Evolutionary conservation across 2,797 vertebrate genomes (phyloP).

Genomic region (Nyctibius grandis): DNA sequence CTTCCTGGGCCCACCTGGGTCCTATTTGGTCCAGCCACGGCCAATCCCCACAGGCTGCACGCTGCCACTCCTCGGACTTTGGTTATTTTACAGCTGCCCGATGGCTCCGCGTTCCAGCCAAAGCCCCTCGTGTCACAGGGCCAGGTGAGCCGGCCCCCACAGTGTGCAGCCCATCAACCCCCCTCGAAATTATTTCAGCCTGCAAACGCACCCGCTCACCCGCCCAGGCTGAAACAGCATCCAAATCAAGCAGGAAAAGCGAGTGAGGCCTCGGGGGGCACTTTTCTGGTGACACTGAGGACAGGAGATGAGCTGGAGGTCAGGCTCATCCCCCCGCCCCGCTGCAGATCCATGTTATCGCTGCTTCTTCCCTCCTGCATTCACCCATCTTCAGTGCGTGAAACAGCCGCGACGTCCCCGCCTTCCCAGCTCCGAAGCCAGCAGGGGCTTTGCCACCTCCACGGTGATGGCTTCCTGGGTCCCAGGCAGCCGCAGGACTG

Average conservation of each 20-base stretch:
- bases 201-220: neutral
- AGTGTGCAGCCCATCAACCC: neutral
- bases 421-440: neutral
- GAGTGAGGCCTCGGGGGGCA: fast-evolving
- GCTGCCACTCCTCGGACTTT: fast-evolving
- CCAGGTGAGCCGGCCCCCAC: neutral
- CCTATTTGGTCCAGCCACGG: neutral
- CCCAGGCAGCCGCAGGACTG: neutral
- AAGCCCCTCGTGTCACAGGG: fast-evolving
- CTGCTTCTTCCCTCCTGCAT: neutral
- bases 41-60: fast-evolving
- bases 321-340: fast-evolving
- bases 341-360: neutral
- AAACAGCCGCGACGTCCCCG: neutral
- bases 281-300: neutral
- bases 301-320: fast-evolving
- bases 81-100: neutral
- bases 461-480: fast-evolving
- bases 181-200: neutral
- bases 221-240: fast-evolving
- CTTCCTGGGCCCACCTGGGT: neutral
- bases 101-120: fast-evolving
- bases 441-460: neutral
- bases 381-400: neutral
- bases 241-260: neutral